Evolutionary conservation across 2,797 vertebrate genomes (phyloP).

Genomic region (Streptopelia turtur): DNA sequence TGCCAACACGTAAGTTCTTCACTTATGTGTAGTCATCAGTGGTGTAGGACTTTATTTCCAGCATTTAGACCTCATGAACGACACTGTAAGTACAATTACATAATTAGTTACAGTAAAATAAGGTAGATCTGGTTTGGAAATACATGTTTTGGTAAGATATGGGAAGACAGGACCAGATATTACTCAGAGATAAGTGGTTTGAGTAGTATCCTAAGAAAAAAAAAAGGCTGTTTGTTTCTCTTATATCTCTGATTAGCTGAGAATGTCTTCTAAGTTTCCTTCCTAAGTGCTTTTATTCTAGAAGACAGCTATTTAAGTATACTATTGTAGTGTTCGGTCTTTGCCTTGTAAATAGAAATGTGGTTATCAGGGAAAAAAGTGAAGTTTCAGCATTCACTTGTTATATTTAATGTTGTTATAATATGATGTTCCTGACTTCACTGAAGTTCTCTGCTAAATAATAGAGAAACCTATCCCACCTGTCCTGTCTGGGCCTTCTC

Average conservation of each 20-base stretch:
- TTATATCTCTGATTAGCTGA: background rate
- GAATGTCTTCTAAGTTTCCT: background rate
- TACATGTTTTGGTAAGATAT: background rate
- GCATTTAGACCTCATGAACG: background rate
- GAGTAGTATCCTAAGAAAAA: background rate
- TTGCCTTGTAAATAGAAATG: background rate
- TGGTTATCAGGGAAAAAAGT: rapidly evolving
- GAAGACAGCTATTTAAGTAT: background rate
- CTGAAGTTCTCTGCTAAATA: background rate
- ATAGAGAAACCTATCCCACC: background rate
- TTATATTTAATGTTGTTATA: background rate
- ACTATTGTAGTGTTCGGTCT: background rate
- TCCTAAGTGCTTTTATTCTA: background rate
- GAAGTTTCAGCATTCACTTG: background rate
- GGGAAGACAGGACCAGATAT: background rate
- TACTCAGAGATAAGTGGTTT: background rate
- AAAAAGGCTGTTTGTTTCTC: background rate
- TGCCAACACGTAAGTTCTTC: background rate
- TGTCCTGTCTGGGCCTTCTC: rapidly evolving
- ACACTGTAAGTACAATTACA: background rate
- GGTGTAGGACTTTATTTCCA: background rate
- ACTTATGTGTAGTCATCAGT: background rate
- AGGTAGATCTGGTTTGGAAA: background rate
- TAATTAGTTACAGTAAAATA: background rate
- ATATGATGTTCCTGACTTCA: background rate